Evolutionary conservation across 2,888 invertebrate species (phyloP), one percentile per base, ranked within the genome.

Genomic region (Petrolisthes manimaculis): DNA sequence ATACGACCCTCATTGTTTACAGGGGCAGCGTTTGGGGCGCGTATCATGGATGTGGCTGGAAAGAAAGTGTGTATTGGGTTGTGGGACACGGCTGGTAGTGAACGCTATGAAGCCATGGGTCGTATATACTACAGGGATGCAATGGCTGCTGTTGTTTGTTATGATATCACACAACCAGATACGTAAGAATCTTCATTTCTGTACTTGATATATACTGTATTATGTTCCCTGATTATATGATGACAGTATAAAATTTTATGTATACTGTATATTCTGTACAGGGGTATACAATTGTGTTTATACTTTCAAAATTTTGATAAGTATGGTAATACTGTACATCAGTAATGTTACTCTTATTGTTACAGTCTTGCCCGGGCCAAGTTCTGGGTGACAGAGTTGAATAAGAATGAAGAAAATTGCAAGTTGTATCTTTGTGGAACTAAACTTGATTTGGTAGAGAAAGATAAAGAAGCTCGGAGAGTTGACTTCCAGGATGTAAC

Each of bases 1-100:
- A 37, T 37, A 37, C 37, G 1, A 37, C 37, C 37, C 37, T 37
- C 37, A 37, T 51, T 56, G 67, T 37, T 86, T 69, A 21, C 53
- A 88, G 84, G 87, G 5, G 87, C 87, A 51, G 87, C 87, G 24
- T 88, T 88, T 84, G 87, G 87, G 37, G 87, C 87, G 12, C 77
- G 87, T 3, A 21, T 51, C 12, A 55, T 88, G 80, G 55, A 54
- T 9, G 79, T 88, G n/a, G 55, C 56, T 24, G 87, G 87, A 79
- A 84, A 54, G 56, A 21, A 80, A 61, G 78, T 88, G 24, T 88
- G 87, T 84, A 71, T 88, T 79, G 87, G 87, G 4, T 14, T 88
- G 37, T 88, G 87, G 87, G 87, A 88, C 84, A 88, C 87, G 69
- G 87, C 87, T 14, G 87, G 87, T 9, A 88, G 87, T 80, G 87